Evolutionary conservation across 2,888 invertebrate genomes (phyloP).

Genomic region (Andrena hattorfiana): DNA sequence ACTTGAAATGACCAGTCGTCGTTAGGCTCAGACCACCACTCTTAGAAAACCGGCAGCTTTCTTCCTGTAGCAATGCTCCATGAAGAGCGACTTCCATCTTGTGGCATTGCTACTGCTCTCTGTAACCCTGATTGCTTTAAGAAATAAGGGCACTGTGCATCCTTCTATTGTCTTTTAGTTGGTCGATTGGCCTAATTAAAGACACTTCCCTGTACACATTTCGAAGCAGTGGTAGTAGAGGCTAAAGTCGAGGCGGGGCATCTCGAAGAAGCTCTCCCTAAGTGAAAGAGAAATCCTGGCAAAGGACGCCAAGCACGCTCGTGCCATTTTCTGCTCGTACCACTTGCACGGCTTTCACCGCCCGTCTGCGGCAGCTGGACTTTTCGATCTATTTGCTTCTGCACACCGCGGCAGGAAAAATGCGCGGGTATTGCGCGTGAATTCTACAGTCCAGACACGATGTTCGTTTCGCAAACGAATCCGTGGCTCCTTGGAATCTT

Average conservation of each 20-base stretch:
- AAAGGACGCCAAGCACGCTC: constrained; percentile 51
- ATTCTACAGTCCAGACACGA: constrained; percentile 43
- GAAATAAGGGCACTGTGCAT: too few relatives aligned
- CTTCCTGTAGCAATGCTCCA: constrained; percentile 5
- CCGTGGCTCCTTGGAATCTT: constrained; percentile 34
- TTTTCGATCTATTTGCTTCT: constrained; percentile 34
- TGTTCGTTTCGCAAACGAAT: constrained; percentile 59
- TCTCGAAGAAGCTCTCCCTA: constrained; percentile 19
- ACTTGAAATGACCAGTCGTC: constrained; percentile 78
- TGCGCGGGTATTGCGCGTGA: constrained; percentile 40
- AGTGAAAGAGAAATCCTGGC: constrained; percentile 60
- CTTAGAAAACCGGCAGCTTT: constrained; percentile 55
- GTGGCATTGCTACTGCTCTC: neutral
- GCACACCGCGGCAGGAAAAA: constrained; percentile 35
- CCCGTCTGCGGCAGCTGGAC: constrained; percentile 43
- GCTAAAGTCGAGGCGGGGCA: neutral
- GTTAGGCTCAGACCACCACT: constrained; percentile 52
- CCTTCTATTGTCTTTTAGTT: too few relatives aligned
- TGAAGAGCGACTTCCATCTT: neutral
- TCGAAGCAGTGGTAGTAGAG: neutral
- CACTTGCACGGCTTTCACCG: constrained; percentile 58
- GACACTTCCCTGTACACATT: neutral
- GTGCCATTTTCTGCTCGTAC: constrained; percentile 58
- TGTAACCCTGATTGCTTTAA: too few relatives aligned
- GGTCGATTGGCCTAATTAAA: neutral